phyloP scores from a whole-genome alignment of 2,113 vertebrate genomes.

The Hippocampus guttulatus region DNA sequence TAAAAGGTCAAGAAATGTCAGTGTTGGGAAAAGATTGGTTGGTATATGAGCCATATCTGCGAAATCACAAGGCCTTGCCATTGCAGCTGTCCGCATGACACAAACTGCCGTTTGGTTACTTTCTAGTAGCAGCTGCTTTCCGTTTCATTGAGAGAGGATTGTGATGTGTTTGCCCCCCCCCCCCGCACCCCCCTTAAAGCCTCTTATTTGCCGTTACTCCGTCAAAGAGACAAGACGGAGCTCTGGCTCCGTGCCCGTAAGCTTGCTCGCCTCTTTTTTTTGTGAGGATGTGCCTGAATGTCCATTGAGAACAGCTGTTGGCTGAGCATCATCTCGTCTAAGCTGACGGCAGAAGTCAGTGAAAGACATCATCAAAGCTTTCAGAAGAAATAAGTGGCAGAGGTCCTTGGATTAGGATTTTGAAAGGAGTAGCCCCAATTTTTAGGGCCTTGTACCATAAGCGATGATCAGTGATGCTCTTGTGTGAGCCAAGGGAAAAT shows the following conservation, averaged over 20 bases:
- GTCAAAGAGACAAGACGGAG: conserved; percentile 38
- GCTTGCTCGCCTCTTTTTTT: conserved; percentile 39
- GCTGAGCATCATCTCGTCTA: conserved; percentile 9
- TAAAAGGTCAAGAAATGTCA: neutral
- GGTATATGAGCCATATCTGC: neutral
- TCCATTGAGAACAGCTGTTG: conserved; percentile 50
- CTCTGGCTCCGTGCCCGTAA: conserved; percentile 58
- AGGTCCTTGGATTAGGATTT: neutral
- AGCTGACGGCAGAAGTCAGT: conserved; percentile 6
- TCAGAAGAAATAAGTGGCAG: neutral
- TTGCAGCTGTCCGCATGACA: conserved; percentile 55
- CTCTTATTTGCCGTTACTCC: conserved; percentile 53
- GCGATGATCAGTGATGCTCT: neutral
- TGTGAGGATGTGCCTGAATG: conserved; percentile 29
- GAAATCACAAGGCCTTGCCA: conserved; percentile 14
- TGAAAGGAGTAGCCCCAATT: neutral
- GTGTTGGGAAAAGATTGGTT: neutral
- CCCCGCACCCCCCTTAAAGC: conserved; percentile 45
- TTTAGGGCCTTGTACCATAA: neutral
- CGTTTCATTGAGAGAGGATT: conserved; percentile 49
- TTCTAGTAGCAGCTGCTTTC: conserved; percentile 63
- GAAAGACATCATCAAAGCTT: neutral
- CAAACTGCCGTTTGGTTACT: conserved; percentile 43
- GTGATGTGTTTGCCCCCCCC: conserved; percentile 10
- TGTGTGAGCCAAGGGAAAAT: too few species aligned